Base-by-base conservation (phyloP, 2,797 vertebrate species). In the Cossypha niveicapilla region DNA sequence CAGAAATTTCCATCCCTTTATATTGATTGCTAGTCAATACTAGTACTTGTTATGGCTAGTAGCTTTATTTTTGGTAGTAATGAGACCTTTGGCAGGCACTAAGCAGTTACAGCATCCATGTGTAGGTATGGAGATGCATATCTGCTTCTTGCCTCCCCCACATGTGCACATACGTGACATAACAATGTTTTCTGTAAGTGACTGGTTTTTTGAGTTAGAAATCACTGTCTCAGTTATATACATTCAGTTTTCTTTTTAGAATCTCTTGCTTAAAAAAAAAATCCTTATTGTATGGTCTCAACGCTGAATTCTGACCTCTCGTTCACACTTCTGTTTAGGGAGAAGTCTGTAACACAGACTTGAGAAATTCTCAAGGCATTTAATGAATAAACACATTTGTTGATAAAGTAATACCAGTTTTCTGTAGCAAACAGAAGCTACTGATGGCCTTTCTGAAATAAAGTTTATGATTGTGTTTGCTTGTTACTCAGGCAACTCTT, bases 401-500 rank as follows among this genome's bases (percentile, higher is more conserved):
- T 86, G 88, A 66, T 85, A 74, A 88, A 85, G 32, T 54, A 65
- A 74, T 73, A 85, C 12, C 45, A 74, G 27, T 82, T 47, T 70
- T 74, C 45, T 87, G 45, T 19, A 86, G 77, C 60, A 81, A 79
- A 66, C 44, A 51, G 61, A 94, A 86, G 53, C 58, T 84, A 56
- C 73, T 73, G 73, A 70, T 84, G 56, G 17, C 13, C 48, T 77
- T 71, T 73, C 37, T 81, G 57, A 89, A 85, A 85, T 61, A 62
- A 56, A 82, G 35, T 83, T 89, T 79, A 12, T 54, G 19, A 24
- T 56, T 76, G 35, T 71, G 27, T 86, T 84, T 91, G 28, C 28
- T 72, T 65, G 68, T 83, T 91, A 71, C 80, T 92, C 11, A n/a
- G 92, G 79, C 66, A 94, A 53, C 53, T 89, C 75, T 47, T n/a